These are phyloP conservation scores for Malacoraja senta DNA, from an alignment of 2,797 vertebrate species.

Conservation along the genomic window DNA sequence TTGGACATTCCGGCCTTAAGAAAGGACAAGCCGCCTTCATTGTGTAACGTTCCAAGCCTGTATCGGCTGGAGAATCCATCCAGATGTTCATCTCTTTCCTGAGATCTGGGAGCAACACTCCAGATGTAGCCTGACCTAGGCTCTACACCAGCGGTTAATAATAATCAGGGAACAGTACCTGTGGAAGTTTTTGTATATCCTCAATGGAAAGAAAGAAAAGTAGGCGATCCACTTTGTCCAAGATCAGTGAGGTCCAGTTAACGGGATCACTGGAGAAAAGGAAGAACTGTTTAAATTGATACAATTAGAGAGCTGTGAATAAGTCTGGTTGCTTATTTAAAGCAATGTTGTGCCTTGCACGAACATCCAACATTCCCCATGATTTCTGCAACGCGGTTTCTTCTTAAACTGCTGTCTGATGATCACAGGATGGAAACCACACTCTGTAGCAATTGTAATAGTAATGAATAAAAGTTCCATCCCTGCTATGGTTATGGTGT, in stretches of 20 bases:
- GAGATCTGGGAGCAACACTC: too few species aligned
- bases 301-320: background rate
- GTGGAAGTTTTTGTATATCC: slow-evolving; percentile 54
- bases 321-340: background rate
- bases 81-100: background rate
- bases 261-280: slow-evolving; percentile 50
- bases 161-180: slow-evolving; percentile 47
- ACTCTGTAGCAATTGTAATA: background rate
- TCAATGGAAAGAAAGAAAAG: slow-evolving; percentile 60
- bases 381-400: background rate
- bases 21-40: background rate
- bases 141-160: background rate
- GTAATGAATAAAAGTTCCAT: background rate
- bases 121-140: background rate
- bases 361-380: background rate
- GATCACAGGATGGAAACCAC: background rate
- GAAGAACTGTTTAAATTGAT: slow-evolving; percentile 12
- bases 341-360: background rate
- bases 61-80: too few species aligned
- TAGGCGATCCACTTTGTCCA: slow-evolving; percentile 61
- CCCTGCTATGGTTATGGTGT: background rate
- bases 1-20: background rate
- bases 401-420: background rate
- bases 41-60: background rate
- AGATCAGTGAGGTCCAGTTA: slow-evolving; percentile 56